Evolutionary conservation across 2,888 invertebrate species (phyloP).

Genomic region (Phyllotreta cruciferae): DNA sequence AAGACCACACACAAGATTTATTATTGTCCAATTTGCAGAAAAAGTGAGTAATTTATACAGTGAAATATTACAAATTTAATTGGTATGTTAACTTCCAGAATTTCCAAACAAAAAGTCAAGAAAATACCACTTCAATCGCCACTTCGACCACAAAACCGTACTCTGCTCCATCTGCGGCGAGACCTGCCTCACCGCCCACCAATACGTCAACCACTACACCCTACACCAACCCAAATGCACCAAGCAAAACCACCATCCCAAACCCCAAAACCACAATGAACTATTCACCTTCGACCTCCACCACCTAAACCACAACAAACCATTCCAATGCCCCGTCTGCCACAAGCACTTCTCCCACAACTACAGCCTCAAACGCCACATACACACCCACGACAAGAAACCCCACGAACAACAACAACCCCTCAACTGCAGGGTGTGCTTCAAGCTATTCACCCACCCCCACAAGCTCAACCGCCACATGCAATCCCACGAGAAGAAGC

Average conservation of each 20-base stretch:
- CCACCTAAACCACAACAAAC: constrained; percentile 5
- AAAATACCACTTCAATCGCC: constrained; percentile 4
- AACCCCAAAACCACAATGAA: constrained; percentile 7
- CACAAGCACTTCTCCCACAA: not conserved
- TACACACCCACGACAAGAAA: not conserved
- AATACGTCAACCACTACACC: constrained; percentile 12
- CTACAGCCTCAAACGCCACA: constrained; percentile 2
- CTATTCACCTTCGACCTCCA: not conserved
- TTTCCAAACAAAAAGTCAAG: not conserved
- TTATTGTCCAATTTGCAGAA: constrained; percentile 14
- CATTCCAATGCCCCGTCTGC: constrained; percentile 14
- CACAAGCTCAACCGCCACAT: constrained; percentile 14
- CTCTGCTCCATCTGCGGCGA: constrained; percentile 6
- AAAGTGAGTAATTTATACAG: constrained; percentile 11
- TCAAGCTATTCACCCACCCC: constrained; percentile 6
- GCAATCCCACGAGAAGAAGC: constrained; percentile 7
- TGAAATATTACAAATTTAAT: not conserved
- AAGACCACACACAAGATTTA: constrained; percentile 7
- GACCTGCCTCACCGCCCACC: not conserved
- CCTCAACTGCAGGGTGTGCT: constrained; percentile 12
- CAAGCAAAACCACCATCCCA: not conserved
- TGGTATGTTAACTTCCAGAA: constrained; percentile 2
- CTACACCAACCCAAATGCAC: not conserved
- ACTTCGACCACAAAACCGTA: not conserved
- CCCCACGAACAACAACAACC: not conserved